A percentile compares a stretch with the other conserved stretches of the same genome.
Evolutionary conservation across 1,140 invertebrate genomes (phyloP).

Genomic region (Psilanteris sp.): DNA sequence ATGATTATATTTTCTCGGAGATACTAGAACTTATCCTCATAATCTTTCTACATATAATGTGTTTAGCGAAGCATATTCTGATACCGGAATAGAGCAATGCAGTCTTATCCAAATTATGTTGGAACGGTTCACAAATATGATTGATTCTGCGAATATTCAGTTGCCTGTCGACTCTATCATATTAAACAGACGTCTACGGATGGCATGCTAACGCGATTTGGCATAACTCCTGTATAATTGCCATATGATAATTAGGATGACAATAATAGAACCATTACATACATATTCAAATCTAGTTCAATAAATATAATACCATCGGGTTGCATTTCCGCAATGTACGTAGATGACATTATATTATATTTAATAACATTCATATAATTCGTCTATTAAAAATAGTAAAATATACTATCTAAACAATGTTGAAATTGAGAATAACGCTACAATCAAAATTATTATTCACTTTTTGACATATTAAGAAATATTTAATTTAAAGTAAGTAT

Average conservation of each 20-base stretch:
- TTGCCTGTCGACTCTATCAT: constrained; percentile 61
- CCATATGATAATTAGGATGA: constrained; percentile 64
- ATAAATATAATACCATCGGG: constrained; percentile 60
- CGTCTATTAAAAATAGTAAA: too few relatives aligned
- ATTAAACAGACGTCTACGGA: constrained; percentile 64
- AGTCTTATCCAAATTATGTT: constrained; percentile 56
- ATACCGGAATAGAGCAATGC: constrained; percentile 58
- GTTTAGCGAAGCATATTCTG: constrained; percentile 54
- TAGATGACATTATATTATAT: constrained; percentile 41
- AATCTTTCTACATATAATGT: constrained; percentile 58
- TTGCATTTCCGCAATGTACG: constrained; percentile 39
- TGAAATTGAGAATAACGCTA: too few relatives aligned
- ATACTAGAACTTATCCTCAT: constrained; percentile 54
- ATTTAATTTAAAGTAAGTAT: too few relatives aligned
- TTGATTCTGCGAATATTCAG: constrained; percentile 67
- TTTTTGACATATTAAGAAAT: too few relatives aligned
- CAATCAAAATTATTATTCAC: too few relatives aligned
- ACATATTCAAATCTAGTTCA: constrained; percentile 59
- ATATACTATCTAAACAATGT: too few relatives aligned
- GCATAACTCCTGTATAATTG: constrained; percentile 64
- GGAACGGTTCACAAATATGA: constrained; percentile 62
- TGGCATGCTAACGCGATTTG: constrained; percentile 60
- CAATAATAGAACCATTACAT: constrained; percentile 62
- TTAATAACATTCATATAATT: constrained; percentile 38
- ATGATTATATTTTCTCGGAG: constrained; percentile 46